Base-by-base conservation (phyloP, 30 jellyfish, hydroid and myxozoan species). In the Sanderia malayensis region DNA sequence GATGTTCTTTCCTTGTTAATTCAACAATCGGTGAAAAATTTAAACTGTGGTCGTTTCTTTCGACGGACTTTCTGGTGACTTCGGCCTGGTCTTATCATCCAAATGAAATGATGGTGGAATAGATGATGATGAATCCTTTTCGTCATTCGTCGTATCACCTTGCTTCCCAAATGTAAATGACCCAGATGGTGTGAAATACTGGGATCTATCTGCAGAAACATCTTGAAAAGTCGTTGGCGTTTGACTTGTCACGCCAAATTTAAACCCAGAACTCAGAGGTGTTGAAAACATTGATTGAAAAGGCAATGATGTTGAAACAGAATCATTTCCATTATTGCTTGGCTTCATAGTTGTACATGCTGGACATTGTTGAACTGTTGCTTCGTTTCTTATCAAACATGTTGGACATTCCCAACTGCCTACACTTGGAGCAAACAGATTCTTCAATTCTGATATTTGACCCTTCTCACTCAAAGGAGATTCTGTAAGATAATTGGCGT, bases 381-480 rank as follows among this genome's bases (percentile, higher is more conserved):
- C 46, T 15, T 47, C 72, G 33, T 79, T 79, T 44, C n/a, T n/a
- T 26, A 79, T 67, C 76, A 79, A 18, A 46, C 92, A 79, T 6
- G 86, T 52, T 11, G 75, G 57, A 46, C 92, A 79, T 32, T 79
- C 92, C 92, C 92, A 79, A 24, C 79, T 34, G 13, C 86, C 92
- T 13, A 74, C 58, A 26, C 27, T 31, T 46, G 73, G 60, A 10
- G 82, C 46, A 47, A 70, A 70, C 28, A 11, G 3, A 4, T 13
- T 2, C 15, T 25, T 25, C 18, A 24, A 24, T 8, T 49, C 64
- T 2, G 23, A 9, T 18, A 4, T 15, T 18, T 49, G 27, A 8
- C 2, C 25, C 18, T 49, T 49, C 25, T 49, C 52, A 4, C 13
- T 6, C 6, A 37, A 13, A 4, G 52, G 52, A 37, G 52, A 37